phyloP scores from a whole-genome alignment of 2,888 invertebrate genomes.

The Mallateleia sp. region DNA sequence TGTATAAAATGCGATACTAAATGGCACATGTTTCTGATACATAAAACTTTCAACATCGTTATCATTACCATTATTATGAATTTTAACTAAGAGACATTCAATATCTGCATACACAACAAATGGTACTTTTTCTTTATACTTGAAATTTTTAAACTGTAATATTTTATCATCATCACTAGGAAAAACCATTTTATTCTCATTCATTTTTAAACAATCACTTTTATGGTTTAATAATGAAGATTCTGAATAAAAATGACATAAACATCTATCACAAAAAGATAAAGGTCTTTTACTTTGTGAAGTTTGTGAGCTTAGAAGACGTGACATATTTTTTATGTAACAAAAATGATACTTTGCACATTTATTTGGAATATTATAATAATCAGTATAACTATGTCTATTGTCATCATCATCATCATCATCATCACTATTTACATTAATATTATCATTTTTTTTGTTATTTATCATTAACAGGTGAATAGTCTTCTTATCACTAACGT shows the following conservation, averaged over 20 bases:
- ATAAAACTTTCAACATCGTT: slow-evolving; percentile 16
- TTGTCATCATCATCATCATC: no score
- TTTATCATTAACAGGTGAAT: no score
- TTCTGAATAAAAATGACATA: slow-evolving; percentile 52
- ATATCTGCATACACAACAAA: no score
- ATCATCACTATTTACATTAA: no score
- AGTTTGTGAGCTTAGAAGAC: slow-evolving; percentile 54
- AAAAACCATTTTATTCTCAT: slow-evolving; percentile 48
- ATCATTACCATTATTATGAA: slow-evolving; percentile 5
- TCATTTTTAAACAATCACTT: slow-evolving; percentile 35
- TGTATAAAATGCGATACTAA: slow-evolving; percentile 31
- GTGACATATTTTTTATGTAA: slow-evolving; percentile 67
- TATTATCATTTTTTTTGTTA: no score
- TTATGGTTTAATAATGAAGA: slow-evolving; percentile 50
- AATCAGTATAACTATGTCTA: background rate
- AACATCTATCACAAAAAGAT: slow-evolving; percentile 59
- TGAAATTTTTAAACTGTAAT: slow-evolving; percentile 64
- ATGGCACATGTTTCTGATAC: slow-evolving; percentile 40
- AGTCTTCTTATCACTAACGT: no score
- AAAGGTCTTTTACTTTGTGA: slow-evolving; percentile 2
- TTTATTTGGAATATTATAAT: background rate
- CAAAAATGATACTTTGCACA: slow-evolving; percentile 32
- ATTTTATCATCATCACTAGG: slow-evolving; percentile 53
- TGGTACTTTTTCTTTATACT: slow-evolving; percentile 47
- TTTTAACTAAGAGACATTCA: slow-evolving; percentile 71